These are phyloP conservation scores for Crax fasciolata DNA, from an alignment of 2,797 vertebrate species.

Conservation along the genomic window DNA sequence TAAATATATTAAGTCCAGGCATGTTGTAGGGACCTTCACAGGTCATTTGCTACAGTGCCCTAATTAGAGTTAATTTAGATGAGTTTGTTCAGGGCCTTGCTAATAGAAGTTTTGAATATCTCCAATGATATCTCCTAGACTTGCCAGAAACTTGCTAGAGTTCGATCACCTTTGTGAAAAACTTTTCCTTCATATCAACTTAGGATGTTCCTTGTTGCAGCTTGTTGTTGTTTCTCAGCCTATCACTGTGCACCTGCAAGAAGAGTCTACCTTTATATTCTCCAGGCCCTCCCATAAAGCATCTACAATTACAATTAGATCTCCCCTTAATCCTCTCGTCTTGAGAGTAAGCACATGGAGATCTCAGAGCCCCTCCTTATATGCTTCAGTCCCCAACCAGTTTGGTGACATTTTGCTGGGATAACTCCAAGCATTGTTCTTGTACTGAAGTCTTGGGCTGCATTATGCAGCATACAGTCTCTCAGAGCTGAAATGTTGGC, in stretches of 20 bases:
- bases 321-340: background rate
- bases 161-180: background rate
- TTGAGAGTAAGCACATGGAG: background rate
- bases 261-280: background rate
- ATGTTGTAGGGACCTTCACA: background rate
- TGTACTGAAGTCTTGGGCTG: background rate
- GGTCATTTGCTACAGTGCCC: background rate
- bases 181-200: background rate
- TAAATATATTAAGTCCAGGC: conserved; percentile 38
- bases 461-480: background rate
- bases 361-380: background rate
- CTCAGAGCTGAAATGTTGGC: background rate
- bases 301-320: background rate
- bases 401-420: background rate
- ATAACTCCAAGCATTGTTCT: background rate
- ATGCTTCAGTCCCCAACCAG: background rate
- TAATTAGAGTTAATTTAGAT: background rate
- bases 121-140: background rate
- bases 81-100: background rate
- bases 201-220: background rate
- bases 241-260: background rate
- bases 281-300: background rate
- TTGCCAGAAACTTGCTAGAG: background rate
- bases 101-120: background rate
- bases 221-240: background rate